These are phyloP conservation scores for Rotaria macrura DNA, from an alignment of 2,888 invertebrate genomes.

Conservation along the genomic window DNA sequence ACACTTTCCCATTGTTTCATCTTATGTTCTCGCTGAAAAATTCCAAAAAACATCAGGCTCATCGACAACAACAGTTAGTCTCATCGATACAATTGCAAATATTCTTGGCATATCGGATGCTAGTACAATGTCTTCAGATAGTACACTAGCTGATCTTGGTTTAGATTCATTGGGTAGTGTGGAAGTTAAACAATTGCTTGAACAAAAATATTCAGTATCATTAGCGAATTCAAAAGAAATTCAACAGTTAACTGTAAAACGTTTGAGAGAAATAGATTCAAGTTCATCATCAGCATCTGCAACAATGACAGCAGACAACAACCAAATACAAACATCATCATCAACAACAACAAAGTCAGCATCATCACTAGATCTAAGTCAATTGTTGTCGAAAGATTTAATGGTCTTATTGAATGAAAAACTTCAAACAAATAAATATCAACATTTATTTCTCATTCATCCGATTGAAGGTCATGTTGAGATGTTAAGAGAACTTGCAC, in stretches of 20 bases:
- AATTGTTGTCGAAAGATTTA: background rate
- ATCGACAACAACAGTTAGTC: conserved; percentile 45
- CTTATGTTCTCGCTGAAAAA: conserved; percentile 65
- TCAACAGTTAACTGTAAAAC: conserved; percentile 53
- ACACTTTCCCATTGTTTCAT: conserved; percentile 42
- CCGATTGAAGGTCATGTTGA: conserved; percentile 45
- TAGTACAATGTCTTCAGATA: conserved; percentile 63
- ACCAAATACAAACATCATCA: background rate
- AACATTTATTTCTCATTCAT: conserved; percentile 40
- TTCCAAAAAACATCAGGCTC: conserved; percentile 51
- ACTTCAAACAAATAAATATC: background rate
- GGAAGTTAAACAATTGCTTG: conserved; percentile 89
- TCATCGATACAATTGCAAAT: conserved; percentile 71
- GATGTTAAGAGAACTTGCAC: background rate
- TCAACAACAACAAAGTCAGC: too few relatives aligned
- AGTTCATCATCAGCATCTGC: background rate
- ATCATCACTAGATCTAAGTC: background rate
- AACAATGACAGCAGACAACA: background rate
- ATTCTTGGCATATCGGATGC: conserved; percentile 81
- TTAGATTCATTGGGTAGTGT: conserved; percentile 98
- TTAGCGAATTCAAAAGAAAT: conserved; percentile 76
- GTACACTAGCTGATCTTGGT: conserved; percentile 80
- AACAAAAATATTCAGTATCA: conserved; percentile 78
- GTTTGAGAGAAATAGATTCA: conserved; percentile 23
- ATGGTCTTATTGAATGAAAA: conserved; percentile 12